Evolutionary conservation across 1,140 invertebrate genomes (phyloP).

Genomic region (Procambarus virginalis): DNA sequence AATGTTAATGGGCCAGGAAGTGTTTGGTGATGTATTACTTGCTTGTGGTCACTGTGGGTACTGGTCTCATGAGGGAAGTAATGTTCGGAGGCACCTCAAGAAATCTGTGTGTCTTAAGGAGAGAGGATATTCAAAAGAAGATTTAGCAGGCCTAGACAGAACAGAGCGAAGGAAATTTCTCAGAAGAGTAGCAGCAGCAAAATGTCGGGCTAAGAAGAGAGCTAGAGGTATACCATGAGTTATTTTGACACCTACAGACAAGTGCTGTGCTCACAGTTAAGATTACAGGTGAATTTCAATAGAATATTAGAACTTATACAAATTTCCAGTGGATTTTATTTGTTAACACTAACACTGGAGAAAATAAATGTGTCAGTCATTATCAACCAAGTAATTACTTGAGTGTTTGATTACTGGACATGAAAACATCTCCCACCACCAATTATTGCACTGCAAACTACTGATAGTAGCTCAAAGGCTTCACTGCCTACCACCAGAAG

Average conservation of each 20-base stretch:
- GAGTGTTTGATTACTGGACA: too few species aligned
- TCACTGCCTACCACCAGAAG: too few species aligned
- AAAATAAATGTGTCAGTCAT: too few species aligned
- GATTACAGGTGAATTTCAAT: background rate
- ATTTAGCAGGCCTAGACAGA: constrained; percentile 56
- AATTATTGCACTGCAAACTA: too few species aligned
- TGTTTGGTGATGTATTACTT: constrained; percentile 64
- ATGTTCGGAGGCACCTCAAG: constrained; percentile 56
- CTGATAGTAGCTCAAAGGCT: too few species aligned
- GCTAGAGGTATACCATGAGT: constrained; percentile 18
- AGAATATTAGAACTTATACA: too few species aligned
- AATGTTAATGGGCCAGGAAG: constrained; percentile 65
- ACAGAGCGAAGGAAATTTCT: constrained; percentile 58
- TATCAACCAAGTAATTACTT: too few species aligned
- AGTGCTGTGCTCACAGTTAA: background rate
- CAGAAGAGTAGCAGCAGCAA: constrained; percentile 52
- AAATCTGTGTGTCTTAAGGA: constrained; percentile 61
- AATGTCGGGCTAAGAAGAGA: constrained; percentile 61
- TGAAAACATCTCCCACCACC: too few species aligned
- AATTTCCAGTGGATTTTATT: too few species aligned
- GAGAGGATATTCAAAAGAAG: constrained; percentile 45
- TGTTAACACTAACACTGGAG: too few species aligned
- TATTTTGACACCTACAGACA: too few species aligned
- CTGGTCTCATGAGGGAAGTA: constrained; percentile 59
- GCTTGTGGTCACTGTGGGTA: constrained; percentile 64